Percentiles rank a stretch among this genome's conserved stretches.
Conservation (phyloP, 2,797 vertebrate genomes). For the Erethizon dorsatum region DNA sequence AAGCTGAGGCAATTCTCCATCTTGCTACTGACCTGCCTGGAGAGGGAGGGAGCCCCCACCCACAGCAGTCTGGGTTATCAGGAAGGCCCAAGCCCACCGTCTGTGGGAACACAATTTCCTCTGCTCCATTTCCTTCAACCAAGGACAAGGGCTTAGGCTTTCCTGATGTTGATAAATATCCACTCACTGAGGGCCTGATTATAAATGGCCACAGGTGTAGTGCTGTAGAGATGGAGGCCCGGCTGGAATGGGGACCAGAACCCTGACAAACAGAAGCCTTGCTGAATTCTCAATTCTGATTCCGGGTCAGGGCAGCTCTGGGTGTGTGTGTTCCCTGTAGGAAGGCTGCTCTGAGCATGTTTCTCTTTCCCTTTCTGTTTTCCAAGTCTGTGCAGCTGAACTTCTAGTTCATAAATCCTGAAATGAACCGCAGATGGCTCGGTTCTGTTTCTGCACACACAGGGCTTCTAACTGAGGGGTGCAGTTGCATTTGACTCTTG, state of each 20-base stretch:
- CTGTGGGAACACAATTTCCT: background rate
- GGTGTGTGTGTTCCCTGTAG: background rate
- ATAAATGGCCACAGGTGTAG: background rate
- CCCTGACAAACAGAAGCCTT: background rate
- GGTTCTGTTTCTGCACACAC: background rate
- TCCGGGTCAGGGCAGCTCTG: rapidly evolving
- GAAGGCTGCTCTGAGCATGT: background rate
- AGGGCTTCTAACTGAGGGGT: background rate
- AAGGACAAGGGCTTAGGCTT: background rate
- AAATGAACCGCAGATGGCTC: background rate
- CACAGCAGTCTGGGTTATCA: background rate
- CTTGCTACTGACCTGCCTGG: background rate
- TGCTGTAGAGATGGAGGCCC: background rate
- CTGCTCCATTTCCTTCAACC: background rate
- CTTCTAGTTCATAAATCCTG: background rate
- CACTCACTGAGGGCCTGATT: background rate
- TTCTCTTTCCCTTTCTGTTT: background rate
- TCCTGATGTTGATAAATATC: background rate
- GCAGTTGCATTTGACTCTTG: rapidly evolving
- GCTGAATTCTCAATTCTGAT: background rate
- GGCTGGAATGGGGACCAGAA: background rate
- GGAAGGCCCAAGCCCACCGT: background rate
- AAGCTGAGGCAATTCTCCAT: background rate
- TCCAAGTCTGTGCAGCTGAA: background rate
- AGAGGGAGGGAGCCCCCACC: background rate